These are phyloP conservation scores for Asteroscopus sphinx DNA, from an alignment of 2,888 invertebrate species.

Conservation along the genomic window DNA sequence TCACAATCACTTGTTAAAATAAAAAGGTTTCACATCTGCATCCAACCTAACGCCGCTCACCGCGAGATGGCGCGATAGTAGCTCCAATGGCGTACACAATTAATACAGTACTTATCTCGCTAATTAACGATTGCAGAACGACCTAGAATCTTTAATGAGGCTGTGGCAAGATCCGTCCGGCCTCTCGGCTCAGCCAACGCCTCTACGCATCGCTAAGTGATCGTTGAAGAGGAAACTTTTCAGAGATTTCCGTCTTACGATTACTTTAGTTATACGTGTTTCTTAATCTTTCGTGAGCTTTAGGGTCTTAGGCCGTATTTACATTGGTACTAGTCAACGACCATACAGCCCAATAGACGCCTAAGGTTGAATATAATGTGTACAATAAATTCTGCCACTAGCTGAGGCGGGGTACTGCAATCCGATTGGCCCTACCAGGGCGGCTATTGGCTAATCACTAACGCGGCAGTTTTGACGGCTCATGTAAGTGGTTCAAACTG, in stretches of 20 bases:
- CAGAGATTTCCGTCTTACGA: slow-evolving; percentile 29
- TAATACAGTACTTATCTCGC: slow-evolving; percentile 87
- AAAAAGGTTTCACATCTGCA: slow-evolving; percentile 19
- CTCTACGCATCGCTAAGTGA: slow-evolving; percentile 51
- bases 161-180: slow-evolving; percentile 85
- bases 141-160: slow-evolving; percentile 89
- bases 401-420: too few relatives aligned
- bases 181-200: slow-evolving; percentile 48
- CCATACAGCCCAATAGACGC: too few relatives aligned
- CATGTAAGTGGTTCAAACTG: too few relatives aligned
- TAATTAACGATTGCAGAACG: slow-evolving; percentile 88
- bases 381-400: too few relatives aligned
- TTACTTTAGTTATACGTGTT: neutral
- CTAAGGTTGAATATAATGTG: too few relatives aligned
- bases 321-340: too few relatives aligned
- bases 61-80: slow-evolving; percentile 79
- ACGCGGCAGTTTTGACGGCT: too few relatives aligned
- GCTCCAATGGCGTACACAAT: slow-evolving; percentile 86
- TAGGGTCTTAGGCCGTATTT: too few relatives aligned
- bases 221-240: slow-evolving; percentile 33
- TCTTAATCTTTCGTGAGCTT: too few relatives aligned
- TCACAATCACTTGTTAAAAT: neutral
- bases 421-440: too few relatives aligned
- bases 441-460: too few relatives aligned
- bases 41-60: slow-evolving; percentile 51